Conservation (phyloP, 2,113 vertebrate species). For the Megalops atlanticus region DNA sequence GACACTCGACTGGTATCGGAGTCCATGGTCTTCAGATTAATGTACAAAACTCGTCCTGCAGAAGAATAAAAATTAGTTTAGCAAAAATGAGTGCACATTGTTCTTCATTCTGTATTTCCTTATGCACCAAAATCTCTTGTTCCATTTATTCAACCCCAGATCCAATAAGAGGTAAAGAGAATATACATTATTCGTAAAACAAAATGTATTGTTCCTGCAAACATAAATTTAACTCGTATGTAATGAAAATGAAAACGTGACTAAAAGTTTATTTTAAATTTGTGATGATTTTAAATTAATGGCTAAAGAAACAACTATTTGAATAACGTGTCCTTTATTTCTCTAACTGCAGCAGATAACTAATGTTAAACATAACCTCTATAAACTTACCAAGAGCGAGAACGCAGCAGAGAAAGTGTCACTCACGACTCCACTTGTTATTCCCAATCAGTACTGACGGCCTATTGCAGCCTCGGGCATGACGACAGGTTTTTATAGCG, state of each 20-base stretch:
- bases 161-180: neutral
- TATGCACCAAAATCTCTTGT: neutral
- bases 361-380: neutral
- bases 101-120: neutral
- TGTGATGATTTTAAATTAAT: no score
- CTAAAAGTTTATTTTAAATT: neutral
- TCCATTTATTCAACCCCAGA: neutral
- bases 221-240: neutral
- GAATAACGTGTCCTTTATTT: neutral
- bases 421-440: conserved; percentile 63
- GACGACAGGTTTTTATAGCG: conserved; percentile 76
- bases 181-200: neutral
- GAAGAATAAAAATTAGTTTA: conserved; percentile 10
- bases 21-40: conserved; percentile 76
- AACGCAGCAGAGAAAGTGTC: conserved; percentile 44
- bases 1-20: conserved; percentile 93
- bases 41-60: conserved; percentile 12
- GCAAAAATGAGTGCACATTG: neutral
- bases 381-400: conserved; percentile 58
- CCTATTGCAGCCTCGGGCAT: conserved; percentile 66
- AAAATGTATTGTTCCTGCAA: neutral
- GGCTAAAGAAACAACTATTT: neutral
- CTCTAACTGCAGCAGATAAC: no score
- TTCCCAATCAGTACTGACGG: conserved; percentile 60
- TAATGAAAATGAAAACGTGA: neutral